These are phyloP conservation scores for Oophaga sylvatica DNA, from an alignment of 2,797 vertebrate genomes.

Conservation along the genomic window DNA sequence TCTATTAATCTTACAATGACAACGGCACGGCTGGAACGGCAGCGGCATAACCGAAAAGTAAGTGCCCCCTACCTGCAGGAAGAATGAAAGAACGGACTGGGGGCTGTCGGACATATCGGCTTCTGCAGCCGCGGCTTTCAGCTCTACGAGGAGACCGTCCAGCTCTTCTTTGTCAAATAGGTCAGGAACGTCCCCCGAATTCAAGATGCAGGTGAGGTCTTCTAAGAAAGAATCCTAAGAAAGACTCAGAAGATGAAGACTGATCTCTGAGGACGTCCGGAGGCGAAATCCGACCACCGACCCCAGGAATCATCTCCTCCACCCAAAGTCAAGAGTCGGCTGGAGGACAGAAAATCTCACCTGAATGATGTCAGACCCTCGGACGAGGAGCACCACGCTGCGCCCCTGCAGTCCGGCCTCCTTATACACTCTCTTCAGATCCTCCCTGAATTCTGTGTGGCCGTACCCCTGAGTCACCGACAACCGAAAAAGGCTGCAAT, in stretches of 20 bases:
- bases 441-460: conserved; percentile 68
- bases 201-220: conserved; percentile 68
- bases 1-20: no score
- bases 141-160: conserved; percentile 62
- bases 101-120: conserved; percentile 43
- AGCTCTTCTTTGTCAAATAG: conserved; percentile 70
- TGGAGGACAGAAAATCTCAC: conserved; percentile 49
- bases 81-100: conserved; percentile 64
- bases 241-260: conserved; percentile 11
- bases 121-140: conserved; percentile 59
- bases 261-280: neutral
- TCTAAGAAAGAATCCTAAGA: conserved; percentile 68
- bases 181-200: conserved; percentile 64
- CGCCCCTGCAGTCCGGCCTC: conserved; percentile 67
- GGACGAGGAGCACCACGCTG: conserved; percentile 66
- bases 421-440: conserved; percentile 68
- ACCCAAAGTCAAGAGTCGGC: neutral
- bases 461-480: conserved; percentile 62
- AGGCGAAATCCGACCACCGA: neutral
- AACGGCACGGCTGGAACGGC: neutral
- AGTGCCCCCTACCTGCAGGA: conserved; percentile 67
- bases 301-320: neutral
- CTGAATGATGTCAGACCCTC: conserved; percentile 65
- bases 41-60: neutral
- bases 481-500: conserved; percentile 62